Percentiles rank a stretch among this genome's conserved stretches.
Evolutionary conservation across 2,797 vertebrate species (phyloP).

Genomic region (Melanotaenia maccullochi): DNA sequence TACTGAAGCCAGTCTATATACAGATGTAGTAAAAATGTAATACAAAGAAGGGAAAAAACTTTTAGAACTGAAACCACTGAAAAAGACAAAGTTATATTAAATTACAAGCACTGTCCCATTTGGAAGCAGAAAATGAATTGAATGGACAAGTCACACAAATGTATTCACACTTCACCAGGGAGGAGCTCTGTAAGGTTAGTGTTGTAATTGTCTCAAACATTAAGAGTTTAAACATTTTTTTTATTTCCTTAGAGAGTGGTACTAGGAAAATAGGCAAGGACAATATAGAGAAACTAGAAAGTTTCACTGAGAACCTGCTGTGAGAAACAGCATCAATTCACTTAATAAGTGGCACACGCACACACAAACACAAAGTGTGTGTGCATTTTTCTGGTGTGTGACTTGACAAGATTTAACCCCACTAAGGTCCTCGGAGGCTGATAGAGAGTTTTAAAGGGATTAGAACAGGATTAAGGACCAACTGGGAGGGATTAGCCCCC

Average conservation of each 20-base stretch:
- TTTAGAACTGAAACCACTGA: neutral
- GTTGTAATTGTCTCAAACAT: slow-evolving; percentile 1
- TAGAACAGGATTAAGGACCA: slow-evolving; percentile 75
- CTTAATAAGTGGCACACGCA: slow-evolving; percentile 17
- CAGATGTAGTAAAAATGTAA: neutral
- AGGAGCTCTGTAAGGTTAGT: slow-evolving; percentile 10
- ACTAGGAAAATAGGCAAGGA: neutral
- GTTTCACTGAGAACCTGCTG: slow-evolving; percentile 9
- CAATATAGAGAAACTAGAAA: slow-evolving; percentile 4
- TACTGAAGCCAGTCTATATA: neutral
- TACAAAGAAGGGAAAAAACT: neutral
- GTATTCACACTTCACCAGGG: neutral
- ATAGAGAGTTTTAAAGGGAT: slow-evolving; percentile 78
- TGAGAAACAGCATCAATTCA: slow-evolving; percentile 30
- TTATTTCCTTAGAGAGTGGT: neutral
- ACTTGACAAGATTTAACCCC: slow-evolving; percentile 60
- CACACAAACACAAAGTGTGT: slow-evolving; percentile 17
- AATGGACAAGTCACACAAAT: slow-evolving; percentile 2
- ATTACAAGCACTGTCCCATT: too few relatives aligned
- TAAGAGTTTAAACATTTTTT: neutral
- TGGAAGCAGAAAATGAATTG: neutral
- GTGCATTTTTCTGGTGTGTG: slow-evolving; percentile 28
- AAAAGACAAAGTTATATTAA: too few relatives aligned
- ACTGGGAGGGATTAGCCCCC: slow-evolving; percentile 70
- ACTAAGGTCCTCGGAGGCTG: slow-evolving; percentile 61